phyloP scores from a whole-genome alignment of 2,888 invertebrate species.

The Platycnemis pennipes region DNA sequence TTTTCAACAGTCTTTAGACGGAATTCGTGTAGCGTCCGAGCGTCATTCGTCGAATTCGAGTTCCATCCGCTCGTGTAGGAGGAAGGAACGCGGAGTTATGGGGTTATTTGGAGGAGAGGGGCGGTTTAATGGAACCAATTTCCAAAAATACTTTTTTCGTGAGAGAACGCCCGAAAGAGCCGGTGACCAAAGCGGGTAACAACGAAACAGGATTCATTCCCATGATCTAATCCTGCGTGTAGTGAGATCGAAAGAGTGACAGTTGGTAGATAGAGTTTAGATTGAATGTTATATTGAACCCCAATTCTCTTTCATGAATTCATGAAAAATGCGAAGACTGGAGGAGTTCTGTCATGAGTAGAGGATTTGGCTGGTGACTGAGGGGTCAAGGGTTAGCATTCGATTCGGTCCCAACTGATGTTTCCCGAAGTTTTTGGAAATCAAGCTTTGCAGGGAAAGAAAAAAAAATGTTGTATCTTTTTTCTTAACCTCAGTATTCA shows the following conservation, averaged over 20 bases:
- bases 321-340: not conserved
- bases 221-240: not conserved
- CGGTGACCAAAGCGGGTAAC: not conserved
- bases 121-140: not conserved
- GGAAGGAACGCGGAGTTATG: not conserved
- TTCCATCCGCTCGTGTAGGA: not conserved
- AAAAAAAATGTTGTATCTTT: no score
- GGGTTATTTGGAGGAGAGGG: not conserved
- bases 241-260: not conserved
- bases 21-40: not conserved
- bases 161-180: not conserved
- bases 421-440: not conserved
- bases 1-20: not conserved
- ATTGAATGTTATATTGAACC: not conserved
- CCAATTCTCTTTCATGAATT: not conserved
- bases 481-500: no score
- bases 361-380: not conserved
- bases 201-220: not conserved
- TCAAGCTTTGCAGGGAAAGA: not conserved
- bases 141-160: not conserved
- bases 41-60: not conserved
- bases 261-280: not conserved
- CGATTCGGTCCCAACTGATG: not conserved
- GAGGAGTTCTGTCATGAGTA: not conserved
- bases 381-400: not conserved